A percentile compares a stretch with the other conserved stretches of the same genome.
Evolutionary conservation across 2,113 vertebrate species (phyloP).

Genomic region (Elachura formosa): DNA sequence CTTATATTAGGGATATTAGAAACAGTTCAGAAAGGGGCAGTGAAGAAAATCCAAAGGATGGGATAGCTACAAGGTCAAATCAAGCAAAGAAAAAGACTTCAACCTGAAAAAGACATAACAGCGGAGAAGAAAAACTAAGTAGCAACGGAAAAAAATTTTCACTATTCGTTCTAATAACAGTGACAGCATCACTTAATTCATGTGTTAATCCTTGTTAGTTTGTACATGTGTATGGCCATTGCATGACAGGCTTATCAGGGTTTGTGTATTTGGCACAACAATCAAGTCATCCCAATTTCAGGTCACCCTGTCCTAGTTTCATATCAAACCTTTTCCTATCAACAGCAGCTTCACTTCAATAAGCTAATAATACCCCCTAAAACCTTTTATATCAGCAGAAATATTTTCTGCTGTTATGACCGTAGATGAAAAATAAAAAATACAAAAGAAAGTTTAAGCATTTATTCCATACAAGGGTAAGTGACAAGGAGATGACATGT

Average conservation of each 20-base stretch:
- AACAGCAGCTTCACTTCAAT: neutral
- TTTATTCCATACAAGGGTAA: neutral
- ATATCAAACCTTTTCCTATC: neutral
- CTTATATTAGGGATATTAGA: neutral
- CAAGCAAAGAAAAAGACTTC: neutral
- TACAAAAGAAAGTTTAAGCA: neutral
- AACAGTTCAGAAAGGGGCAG: neutral
- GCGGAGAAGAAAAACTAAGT: neutral
- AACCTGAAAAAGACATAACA: neutral
- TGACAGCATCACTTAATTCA: neutral
- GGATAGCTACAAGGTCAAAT: neutral
- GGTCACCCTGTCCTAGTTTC: neutral
- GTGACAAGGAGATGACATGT: neutral
- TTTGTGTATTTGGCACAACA: neutral
- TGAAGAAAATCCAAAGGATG: neutral
- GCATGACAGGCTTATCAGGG: neutral
- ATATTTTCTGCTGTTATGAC: neutral
- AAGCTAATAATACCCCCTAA: neutral
- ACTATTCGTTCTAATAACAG: neutral
- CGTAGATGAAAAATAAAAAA: neutral
- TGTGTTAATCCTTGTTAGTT: neutral
- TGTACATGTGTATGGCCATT: neutral
- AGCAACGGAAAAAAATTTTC: neutral
- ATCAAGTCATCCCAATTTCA: neutral
- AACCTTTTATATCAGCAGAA: neutral